These are phyloP conservation scores for Pyrgilauda ruficollis DNA, from an alignment of 2,113 vertebrate genomes.

Conservation along the genomic window DNA sequence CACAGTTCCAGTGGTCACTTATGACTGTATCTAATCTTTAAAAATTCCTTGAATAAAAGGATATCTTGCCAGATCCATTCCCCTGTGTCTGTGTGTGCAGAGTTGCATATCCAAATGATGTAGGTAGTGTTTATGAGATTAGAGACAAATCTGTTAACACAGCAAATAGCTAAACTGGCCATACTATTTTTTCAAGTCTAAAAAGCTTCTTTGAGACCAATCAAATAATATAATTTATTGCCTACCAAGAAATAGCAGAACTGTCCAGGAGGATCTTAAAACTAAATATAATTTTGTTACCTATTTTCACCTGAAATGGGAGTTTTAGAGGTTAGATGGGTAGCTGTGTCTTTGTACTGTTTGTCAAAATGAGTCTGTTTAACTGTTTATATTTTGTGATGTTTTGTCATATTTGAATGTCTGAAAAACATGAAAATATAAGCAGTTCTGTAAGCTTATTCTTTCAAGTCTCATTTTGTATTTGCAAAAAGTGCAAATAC, in stretches of 20 bases:
- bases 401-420: neutral
- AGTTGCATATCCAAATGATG: neutral
- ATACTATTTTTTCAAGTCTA: neutral
- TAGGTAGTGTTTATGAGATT: neutral
- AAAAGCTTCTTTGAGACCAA: neutral
- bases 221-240: neutral
- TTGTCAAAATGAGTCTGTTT: constrained; percentile 3
- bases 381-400: neutral
- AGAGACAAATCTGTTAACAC: neutral
- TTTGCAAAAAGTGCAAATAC: neutral
- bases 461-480: neutral
- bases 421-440: neutral
- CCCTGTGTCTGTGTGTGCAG: neutral
- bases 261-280: neutral
- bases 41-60: neutral
- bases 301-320: neutral
- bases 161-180: neutral
- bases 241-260: neutral
- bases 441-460: neutral
- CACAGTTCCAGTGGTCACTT: neutral
- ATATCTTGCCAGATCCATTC: constrained; percentile 8
- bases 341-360: neutral
- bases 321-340: neutral
- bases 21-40: neutral
- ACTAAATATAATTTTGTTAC: neutral